Percentiles rank a stretch among this genome's conserved stretches.
phyloP scores from a whole-genome alignment of 2,113 vertebrate species.

The Triplophysa dalaica region DNA sequence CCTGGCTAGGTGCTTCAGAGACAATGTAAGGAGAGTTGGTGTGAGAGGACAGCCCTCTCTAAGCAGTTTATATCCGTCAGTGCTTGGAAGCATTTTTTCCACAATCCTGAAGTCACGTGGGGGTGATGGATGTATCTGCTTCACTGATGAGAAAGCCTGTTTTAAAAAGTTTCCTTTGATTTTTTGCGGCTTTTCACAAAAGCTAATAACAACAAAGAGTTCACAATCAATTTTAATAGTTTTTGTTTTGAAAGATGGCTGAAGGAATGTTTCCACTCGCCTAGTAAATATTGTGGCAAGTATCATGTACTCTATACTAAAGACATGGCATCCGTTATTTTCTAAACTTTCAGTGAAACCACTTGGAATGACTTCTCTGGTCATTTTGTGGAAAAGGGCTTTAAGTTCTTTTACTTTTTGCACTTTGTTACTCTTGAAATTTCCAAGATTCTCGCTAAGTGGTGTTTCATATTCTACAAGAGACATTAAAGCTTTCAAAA shows the following conservation, averaged over 20 bases:
- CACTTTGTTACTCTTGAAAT: background rate
- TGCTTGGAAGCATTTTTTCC: constrained; percentile 12
- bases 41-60: constrained; percentile 46
- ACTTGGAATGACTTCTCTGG: background rate
- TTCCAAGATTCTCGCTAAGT: background rate
- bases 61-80: background rate
- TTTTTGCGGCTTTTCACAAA: background rate
- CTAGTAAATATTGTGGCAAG: constrained; percentile 2
- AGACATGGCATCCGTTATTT: background rate
- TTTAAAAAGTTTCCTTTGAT: constrained; percentile 14
- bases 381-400: background rate
- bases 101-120: constrained; percentile 25
- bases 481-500: constrained; percentile 36
- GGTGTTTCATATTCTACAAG: constrained; percentile 8
- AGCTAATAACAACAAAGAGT: background rate
- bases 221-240: background rate
- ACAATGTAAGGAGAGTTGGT: constrained; percentile 19
- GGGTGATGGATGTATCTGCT: background rate
- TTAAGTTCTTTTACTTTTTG: background rate
- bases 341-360: background rate
- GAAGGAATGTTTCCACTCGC: background rate
- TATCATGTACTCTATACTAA: background rate
- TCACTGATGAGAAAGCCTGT: background rate
- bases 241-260: background rate
- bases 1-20: constrained; percentile 11